These are phyloP conservation scores for Tetramorium parvispinum DNA, from an alignment of 1,140 invertebrate genomes.

Conservation along the genomic window DNA sequence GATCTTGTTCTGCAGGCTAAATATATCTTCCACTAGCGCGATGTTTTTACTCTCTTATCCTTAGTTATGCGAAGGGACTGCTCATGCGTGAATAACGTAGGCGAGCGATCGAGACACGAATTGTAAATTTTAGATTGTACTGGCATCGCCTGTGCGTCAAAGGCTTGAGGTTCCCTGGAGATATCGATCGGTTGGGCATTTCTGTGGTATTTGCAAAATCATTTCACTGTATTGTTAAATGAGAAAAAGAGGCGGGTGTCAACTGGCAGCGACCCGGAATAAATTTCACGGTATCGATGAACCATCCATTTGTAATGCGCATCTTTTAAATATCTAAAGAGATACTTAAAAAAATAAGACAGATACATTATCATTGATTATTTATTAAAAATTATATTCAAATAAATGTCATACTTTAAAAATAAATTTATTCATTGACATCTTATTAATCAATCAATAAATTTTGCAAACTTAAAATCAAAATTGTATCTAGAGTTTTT, in stretches of 20 bases:
- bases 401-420: background rate
- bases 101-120: slow-evolving; percentile 47
- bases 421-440: background rate
- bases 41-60: slow-evolving; percentile 38
- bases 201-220: slow-evolving; percentile 54
- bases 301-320: background rate
- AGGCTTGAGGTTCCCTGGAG: background rate
- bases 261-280: slow-evolving; percentile 17
- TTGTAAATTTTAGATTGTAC: slow-evolving; percentile 54
- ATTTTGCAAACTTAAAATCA: background rate
- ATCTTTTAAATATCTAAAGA: background rate
- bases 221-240: slow-evolving; percentile 51
- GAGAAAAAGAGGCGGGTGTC: slow-evolving; percentile 20
- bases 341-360: background rate
- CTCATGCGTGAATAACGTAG: slow-evolving; percentile 53
- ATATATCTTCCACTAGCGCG: slow-evolving; percentile 14
- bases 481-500: background rate
- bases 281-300: slow-evolving; percentile 23
- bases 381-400: background rate
- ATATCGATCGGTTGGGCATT: slow-evolving; percentile 28
- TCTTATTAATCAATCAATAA: background rate
- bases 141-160: slow-evolving; percentile 15
- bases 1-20: slow-evolving; percentile 25
- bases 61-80: slow-evolving; percentile 32
- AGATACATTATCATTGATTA: background rate